These are phyloP conservation scores for Megaceryle maxima DNA, from an alignment of 2,113 vertebrate genomes.

Conservation along the genomic window DNA sequence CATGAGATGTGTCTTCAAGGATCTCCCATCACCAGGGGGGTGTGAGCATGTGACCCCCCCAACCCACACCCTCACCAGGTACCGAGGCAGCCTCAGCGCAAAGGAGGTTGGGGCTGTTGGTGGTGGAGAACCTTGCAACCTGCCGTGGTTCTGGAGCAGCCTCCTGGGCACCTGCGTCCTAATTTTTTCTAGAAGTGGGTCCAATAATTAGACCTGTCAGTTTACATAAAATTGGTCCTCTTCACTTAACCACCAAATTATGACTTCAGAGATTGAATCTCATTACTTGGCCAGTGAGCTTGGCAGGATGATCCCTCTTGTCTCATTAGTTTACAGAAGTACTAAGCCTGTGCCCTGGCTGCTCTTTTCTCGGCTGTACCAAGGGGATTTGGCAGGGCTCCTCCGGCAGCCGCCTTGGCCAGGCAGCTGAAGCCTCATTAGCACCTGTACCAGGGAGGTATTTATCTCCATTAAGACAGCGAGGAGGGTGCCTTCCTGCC, in stretches of 20 bases:
- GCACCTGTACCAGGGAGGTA: neutral
- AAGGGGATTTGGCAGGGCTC: neutral
- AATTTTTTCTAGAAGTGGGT: neutral
- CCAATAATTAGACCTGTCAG: neutral
- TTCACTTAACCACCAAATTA: neutral
- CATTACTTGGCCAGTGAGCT: neutral
- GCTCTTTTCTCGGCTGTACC: neutral
- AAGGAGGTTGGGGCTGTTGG: fast-evolving
- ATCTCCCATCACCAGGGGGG: fast-evolving
- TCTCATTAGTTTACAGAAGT: neutral
- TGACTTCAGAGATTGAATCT: neutral
- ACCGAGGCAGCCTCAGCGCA: fast-evolving
- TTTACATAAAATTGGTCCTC: neutral
- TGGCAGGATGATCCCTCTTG: neutral
- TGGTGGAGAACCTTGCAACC: neutral
- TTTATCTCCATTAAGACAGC: neutral
- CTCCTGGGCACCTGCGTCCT: neutral
- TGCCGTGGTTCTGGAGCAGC: fast-evolving
- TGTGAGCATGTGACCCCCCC: neutral
- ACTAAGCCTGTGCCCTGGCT: neutral
- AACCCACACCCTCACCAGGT: fast-evolving
- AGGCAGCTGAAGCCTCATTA: neutral
- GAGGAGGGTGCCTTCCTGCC: neutral
- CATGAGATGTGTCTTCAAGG: fast-evolving
- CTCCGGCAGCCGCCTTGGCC: neutral